Conservation (phyloP, 2,797 vertebrate genomes). For the Thripadectes ignobilis region DNA sequence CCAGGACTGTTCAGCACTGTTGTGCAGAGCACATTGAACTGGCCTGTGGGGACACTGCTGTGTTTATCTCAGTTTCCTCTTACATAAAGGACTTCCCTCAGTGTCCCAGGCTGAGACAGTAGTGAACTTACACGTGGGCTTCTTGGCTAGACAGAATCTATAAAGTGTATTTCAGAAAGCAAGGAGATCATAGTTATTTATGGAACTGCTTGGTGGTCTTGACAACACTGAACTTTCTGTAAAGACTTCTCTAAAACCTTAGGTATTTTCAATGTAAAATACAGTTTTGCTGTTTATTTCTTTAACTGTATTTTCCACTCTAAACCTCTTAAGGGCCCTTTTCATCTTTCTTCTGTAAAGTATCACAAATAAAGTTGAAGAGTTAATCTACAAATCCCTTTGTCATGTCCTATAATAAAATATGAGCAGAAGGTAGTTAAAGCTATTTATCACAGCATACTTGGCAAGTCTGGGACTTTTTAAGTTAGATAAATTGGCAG, state of each 20-base stretch:
- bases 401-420: background rate
- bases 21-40: background rate
- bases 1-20: background rate
- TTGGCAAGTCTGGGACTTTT: conserved; percentile 10
- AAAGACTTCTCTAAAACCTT: background rate
- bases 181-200: background rate
- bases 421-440: background rate
- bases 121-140: fast-evolving
- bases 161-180: background rate
- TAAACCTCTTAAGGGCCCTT: background rate
- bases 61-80: background rate
- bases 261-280: background rate
- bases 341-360: background rate
- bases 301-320: background rate
- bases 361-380: background rate
- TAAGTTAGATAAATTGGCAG: conserved; percentile 28
- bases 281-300: background rate
- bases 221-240: background rate
- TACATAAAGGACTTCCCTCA: background rate
- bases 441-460: conserved; percentile 8
- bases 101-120: background rate
- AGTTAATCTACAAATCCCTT: conserved; percentile 28
- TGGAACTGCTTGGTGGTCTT: background rate
- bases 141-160: background rate
- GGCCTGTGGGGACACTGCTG: background rate